These are phyloP conservation scores for Hemibagrus wyckioides DNA, from an alignment of 2,113 vertebrate genomes.

Conservation along the genomic window DNA sequence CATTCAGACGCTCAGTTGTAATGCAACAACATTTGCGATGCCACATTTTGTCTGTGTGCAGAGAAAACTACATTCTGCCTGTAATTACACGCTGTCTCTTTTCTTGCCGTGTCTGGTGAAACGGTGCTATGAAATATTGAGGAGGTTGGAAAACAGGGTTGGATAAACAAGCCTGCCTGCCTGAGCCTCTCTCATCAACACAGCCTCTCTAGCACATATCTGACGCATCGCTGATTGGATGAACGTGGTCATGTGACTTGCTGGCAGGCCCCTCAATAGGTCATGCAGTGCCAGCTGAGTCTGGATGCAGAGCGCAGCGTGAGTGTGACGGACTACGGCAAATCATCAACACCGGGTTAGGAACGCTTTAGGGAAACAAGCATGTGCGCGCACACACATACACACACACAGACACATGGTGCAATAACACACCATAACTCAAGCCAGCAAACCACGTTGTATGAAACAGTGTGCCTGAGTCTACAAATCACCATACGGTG, in stretches of 20 bases:
- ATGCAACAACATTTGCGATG: constrained; percentile 6
- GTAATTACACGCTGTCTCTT: constrained; percentile 39
- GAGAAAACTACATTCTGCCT: background rate
- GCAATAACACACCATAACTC: constrained; percentile 22
- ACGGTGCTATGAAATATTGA: constrained; percentile 47
- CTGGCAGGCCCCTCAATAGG: constrained; percentile 57
- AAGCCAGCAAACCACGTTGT: background rate
- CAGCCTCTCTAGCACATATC: constrained; percentile 57
- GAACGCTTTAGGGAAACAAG: constrained; percentile 11
- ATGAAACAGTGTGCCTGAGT: background rate
- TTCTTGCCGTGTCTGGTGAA: constrained; percentile 1
- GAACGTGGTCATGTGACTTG: constrained; percentile 60
- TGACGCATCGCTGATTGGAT: constrained; percentile 52
- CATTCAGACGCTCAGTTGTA: background rate
- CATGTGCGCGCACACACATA: background rate
- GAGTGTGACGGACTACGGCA: constrained; percentile 23
- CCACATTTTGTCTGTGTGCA: constrained; percentile 4
- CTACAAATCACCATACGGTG: background rate
- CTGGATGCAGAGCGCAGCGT: constrained; percentile 38
- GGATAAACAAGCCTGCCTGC: constrained; percentile 48
- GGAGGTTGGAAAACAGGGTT: constrained; percentile 31
- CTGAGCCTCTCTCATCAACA: constrained; percentile 23
- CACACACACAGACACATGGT: background rate
- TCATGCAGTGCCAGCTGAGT: constrained; percentile 57
- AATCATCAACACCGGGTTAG: constrained; percentile 11